Evolutionary conservation across 2,888 invertebrate species (phyloP), one percentile per base, ranked within the genome.

Genomic region (Sympetrum striolatum): DNA sequence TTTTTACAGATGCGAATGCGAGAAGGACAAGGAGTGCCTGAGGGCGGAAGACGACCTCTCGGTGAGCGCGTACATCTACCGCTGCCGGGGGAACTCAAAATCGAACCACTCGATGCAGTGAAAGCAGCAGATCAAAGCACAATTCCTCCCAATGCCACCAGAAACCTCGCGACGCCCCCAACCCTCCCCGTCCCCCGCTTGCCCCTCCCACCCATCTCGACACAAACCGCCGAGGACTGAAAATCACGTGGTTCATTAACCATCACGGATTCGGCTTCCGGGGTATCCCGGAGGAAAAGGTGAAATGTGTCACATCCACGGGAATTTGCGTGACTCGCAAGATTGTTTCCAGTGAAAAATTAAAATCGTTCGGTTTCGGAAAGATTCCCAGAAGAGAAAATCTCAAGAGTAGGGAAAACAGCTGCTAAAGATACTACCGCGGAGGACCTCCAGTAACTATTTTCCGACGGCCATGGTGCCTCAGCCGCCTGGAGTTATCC

Each of bases 41-140:
- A 93, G 94, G 90, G 93, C 94, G 25, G 94, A 95, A 39, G 96
- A 96, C 92, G 95, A 96, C 92, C 93, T 96, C 31, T 95, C 95
- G 22, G 94, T 95, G 48, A 94, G 94, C 86, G 95, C 96, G 1
- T 96, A 95, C 92, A 95, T 96, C 0, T 96, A 96, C 93, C 94
- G 94, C 82, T 96, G 96, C 93, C 94, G 92, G 48, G 79, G 90
- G 15, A 90, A 81, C 60, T 25, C 90, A 31, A 64, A 90, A 48
- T 44, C 73, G 18, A 48, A 53, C 22, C 91, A 64, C 18, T 31
- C 90, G 60, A n/a, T 58, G 81, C 80, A 35, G 25, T 53, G 44
- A n/a, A 6, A 12, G 90, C n/a, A 44, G 79, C 90, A 64, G 90
- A 90, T 37, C 60, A 90, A 37, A 31, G 60, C 86, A 44, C 44